Base-by-base conservation (phyloP, 2,113 vertebrate genomes). In the Pontoporia blainvillei region DNA sequence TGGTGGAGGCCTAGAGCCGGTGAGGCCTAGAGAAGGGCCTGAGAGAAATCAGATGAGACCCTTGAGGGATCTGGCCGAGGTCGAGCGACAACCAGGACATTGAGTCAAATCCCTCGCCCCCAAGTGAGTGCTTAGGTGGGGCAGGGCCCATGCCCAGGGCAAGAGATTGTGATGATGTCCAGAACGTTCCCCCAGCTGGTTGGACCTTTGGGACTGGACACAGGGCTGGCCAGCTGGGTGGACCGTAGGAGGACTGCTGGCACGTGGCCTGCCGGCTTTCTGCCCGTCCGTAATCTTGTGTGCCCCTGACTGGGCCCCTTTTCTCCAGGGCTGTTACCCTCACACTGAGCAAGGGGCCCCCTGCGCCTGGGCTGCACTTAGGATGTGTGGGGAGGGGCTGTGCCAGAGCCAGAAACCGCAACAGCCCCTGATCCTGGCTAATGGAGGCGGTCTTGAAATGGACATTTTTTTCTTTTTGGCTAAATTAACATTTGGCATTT, bases 401-500 rank as follows among this genome's bases (percentile, higher is more conserved):
- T 25, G 41, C 59, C 61, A 27, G 73, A 6, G 3, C 82, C 89
- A 93, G 85, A 94, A 96, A 75, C 83, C 86, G 61, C 83, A 75
- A 25, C 66, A 85, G 95, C 87, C 93, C 86, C 52, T n/a, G 89
- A 85, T 93, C 78, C 83, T 93, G 86, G 69, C 72, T 82, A 17
- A 86, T 44, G 49, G 92, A 95, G 76, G 89, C 79, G 0, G 57
- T 88, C 92, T 94, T 5, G 7, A 94, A 95, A 93, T 90, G 96
- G 96, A 95, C 83, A 46, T 96, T 96, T 97, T 97, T 96, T 97
- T 83, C 89, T 93, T 97, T 97, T 97, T 97, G 97, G 97, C 93
- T 96, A 97, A 95, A 97, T 97, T 97, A 96, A 97, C 97, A 96
- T 98, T 97, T 98, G 98, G 97, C 98, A 97, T 97, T 97, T 98